phyloP scores from a whole-genome alignment of 2,113 vertebrate genomes.

The Psilopsiagon aymara region DNA sequence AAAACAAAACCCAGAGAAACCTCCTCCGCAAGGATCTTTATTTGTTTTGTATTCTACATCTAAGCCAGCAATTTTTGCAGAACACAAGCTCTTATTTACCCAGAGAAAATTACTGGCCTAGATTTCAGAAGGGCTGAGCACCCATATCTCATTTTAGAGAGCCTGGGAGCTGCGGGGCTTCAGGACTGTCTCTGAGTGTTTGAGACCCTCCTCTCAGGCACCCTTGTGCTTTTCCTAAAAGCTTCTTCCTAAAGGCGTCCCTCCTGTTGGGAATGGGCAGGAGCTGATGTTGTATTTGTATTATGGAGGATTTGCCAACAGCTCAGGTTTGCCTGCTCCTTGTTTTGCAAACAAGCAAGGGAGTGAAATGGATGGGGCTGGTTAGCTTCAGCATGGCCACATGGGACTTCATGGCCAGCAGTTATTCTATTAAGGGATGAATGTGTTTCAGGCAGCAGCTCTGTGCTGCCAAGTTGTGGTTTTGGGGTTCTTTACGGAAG shows the following conservation, averaged over 20 bases:
- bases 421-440: background rate
- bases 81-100: constrained; percentile 55
- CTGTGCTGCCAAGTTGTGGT: background rate
- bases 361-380: background rate
- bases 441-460: background rate
- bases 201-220: background rate
- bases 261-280: background rate
- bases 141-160: constrained; percentile 6
- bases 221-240: background rate
- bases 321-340: background rate
- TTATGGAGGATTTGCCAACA: background rate
- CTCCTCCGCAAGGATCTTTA: constrained; percentile 33
- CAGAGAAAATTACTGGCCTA: constrained; percentile 64
- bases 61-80: constrained; percentile 64
- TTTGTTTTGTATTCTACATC: constrained; percentile 43
- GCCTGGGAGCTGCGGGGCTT: background rate
- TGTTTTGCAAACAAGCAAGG: background rate
- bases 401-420: background rate
- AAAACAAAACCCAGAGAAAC: constrained; percentile 17
- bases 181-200: accelerated
- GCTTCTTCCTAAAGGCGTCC: background rate
- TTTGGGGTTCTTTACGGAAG: background rate
- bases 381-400: background rate
- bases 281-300: background rate
- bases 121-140: constrained; percentile 22